Evolutionary conservation across 1,140 invertebrate species (phyloP).

Genomic region (Neodiprion fabricii): DNA sequence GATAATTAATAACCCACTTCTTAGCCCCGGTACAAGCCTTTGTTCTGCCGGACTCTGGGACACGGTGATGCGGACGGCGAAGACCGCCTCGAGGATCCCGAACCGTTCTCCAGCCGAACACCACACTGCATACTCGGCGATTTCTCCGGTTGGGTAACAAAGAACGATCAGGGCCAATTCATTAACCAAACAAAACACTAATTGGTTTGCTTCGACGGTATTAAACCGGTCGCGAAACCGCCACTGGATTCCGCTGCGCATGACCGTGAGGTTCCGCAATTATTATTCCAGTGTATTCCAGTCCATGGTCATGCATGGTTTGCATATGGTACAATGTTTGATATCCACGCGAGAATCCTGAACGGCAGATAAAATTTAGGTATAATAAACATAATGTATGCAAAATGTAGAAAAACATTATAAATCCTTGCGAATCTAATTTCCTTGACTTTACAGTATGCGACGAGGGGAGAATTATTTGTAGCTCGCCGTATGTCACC

Average conservation of each 20-base stretch:
- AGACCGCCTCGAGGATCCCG: background rate
- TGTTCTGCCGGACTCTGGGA: slow-evolving; percentile 6
- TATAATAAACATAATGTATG: too few species aligned
- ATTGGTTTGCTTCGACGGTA: background rate
- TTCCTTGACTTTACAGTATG: background rate
- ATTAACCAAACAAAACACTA: slow-evolving; percentile 6
- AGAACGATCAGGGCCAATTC: background rate
- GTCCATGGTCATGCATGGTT: too few species aligned
- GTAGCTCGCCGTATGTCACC: background rate
- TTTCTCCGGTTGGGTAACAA: background rate
- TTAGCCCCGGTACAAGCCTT: background rate
- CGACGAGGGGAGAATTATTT: background rate
- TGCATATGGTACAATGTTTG: too few species aligned
- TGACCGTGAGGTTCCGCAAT: too few species aligned
- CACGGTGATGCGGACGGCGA: background rate
- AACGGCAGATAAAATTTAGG: too few species aligned
- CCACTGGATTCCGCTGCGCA: background rate
- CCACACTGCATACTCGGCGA: background rate
- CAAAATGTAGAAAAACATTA: too few species aligned
- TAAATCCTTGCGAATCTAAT: background rate
- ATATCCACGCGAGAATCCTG: too few species aligned
- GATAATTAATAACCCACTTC: slow-evolving; percentile 7
- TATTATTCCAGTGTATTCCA: too few species aligned
- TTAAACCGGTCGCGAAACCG: background rate
- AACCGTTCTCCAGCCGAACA: too few species aligned